phyloP scores from a whole-genome alignment of 2,888 invertebrate genomes.

The Pachycephus smyrnensis region DNA sequence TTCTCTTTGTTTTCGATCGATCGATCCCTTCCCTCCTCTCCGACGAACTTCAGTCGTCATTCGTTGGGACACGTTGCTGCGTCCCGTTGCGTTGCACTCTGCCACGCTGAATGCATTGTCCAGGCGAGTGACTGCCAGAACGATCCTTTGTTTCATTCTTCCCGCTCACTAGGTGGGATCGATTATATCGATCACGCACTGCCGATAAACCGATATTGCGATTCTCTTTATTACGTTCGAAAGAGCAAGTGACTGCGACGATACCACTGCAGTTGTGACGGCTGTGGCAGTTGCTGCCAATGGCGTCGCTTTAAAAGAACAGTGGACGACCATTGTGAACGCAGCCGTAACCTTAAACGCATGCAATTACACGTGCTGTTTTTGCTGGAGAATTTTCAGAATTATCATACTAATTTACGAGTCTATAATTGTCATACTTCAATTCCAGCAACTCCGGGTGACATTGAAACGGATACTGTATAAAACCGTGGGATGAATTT shows the following conservation, averaged over 20 bases:
- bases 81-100: background rate
- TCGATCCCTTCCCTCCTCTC: conserved; percentile 17
- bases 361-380: background rate
- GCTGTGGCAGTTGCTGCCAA: background rate
- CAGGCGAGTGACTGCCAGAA: background rate
- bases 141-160: background rate
- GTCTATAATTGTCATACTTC: background rate
- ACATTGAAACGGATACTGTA: background rate
- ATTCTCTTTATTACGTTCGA: background rate
- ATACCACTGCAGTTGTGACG: background rate
- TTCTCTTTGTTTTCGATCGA: conserved; percentile 30
- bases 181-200: background rate
- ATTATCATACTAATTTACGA: background rate
- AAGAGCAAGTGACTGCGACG: background rate
- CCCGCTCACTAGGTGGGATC: background rate
- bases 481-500: background rate
- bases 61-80: background rate
- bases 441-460: background rate
- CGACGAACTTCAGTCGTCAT: conserved; percentile 15
- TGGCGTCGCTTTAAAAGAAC: background rate
- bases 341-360: background rate
- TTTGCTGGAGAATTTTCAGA: background rate
- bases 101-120: background rate
- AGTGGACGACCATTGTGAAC: background rate
- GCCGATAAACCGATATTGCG: background rate